Base-by-base conservation (phyloP, 2,888 invertebrate genomes). In the Habroteleia sp. region DNA sequence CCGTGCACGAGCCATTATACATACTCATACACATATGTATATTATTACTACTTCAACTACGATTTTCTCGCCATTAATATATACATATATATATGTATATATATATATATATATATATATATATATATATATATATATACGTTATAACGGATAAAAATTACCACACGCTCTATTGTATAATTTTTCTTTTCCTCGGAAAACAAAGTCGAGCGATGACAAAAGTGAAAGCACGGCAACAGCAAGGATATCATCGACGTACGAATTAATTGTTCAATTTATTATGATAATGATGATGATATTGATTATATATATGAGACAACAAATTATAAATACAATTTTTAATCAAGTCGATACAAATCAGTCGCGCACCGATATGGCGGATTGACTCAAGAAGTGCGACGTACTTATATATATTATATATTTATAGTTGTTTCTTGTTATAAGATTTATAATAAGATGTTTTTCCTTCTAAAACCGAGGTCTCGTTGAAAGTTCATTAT, bases 371-470 rank as follows among this genome's bases (percentile, higher is more conserved):
- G 56, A 56, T 11, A 20, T 54, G 46, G 31, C 63, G 50, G 52
- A 39, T 68, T 39, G 65, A 48, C 44, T 11, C 42, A 41, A 60
- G 14, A 54, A 33, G 37, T 62, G 71, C 44, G 17, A 74, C 71
- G 65, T 77, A 78, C 77, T 72, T 72, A 72, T 54, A 62, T 23
- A 56, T 58, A 60, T 69, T 78, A 79, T 68, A 71, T 78, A 76
- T 75, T 74, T 78, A 78, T 79, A 81, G 80, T 81, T 82, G 80
- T 83, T 83, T 83, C 81, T 79, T 79, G 77, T 76, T 78, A 72
- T 69, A 79, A 77, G 77, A 76, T 75, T 79, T 82, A 76, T 78
- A 77, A 60, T 72, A 78, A 73, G 77, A 72, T 74, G 76, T 79
- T 79, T 80, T 79, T 79, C 80, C 79, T 80, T 72, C 68, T 71